These are phyloP conservation scores for Leuciscus waleckii DNA, from an alignment of 2,797 vertebrate genomes.

Conservation along the genomic window DNA sequence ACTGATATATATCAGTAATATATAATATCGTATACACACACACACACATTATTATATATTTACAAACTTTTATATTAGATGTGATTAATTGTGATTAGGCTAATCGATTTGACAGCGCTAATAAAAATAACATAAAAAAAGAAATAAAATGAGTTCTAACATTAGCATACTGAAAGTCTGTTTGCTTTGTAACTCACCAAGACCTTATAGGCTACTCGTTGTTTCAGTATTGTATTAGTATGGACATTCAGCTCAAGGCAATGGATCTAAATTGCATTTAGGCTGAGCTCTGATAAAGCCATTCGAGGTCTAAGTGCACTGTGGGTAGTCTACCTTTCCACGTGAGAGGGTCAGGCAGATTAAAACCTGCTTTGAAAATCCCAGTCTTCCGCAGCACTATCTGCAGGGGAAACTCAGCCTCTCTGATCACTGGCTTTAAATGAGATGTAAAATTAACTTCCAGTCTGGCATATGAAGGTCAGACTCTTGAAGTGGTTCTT, in stretches of 20 bases:
- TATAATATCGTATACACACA: no score
- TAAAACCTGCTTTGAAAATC: conserved; percentile 77
- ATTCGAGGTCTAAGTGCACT: conserved; percentile 41
- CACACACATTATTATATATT: no score
- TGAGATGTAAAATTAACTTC: conserved; percentile 81
- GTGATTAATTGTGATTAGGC: background rate
- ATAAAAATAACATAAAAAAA: background rate
- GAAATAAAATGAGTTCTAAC: background rate
- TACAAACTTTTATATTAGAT: no score
- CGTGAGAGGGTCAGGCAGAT: conserved; percentile 79
- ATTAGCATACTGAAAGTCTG: background rate
- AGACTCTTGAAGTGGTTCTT: conserved; percentile 51
- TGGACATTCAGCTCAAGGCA: conserved; percentile 36
- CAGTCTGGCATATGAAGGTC: conserved; percentile 72
- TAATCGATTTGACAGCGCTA: background rate
- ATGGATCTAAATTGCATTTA: conserved; percentile 41
- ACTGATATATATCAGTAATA: no score
- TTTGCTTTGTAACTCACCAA: background rate
- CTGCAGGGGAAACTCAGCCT: conserved; percentile 67
- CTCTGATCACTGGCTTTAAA: conserved; percentile 73
- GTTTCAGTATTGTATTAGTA: conserved; percentile 26
- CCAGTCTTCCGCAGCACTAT: conserved; percentile 75
- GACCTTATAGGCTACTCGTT: background rate
- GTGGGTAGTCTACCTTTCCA: conserved; percentile 74
- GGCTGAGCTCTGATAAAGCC: conserved; percentile 26